These are phyloP conservation scores for Sardina pilchardus DNA, from an alignment of 2,113 vertebrate genomes.

Conservation along the genomic window DNA sequence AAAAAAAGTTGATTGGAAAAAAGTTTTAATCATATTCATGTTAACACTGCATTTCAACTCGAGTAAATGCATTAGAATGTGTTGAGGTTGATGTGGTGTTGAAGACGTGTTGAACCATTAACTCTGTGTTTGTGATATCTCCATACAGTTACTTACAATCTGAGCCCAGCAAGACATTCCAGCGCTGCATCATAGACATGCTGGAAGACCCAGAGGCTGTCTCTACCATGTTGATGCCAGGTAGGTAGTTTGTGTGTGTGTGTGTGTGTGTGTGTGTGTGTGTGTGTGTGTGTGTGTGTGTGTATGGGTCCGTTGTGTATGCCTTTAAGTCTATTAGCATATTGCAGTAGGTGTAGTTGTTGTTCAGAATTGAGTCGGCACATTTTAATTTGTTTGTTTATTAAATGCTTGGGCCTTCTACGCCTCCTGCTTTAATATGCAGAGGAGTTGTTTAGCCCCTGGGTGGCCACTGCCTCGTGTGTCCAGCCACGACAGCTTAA, in stretches of 20 bases:
- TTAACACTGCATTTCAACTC: neutral
- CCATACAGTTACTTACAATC: conserved; percentile 85
- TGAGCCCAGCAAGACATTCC: conserved; percentile 85
- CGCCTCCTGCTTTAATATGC: neutral
- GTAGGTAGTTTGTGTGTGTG: conserved; percentile 62
- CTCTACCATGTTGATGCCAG: conserved; percentile 91
- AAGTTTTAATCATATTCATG: neutral
- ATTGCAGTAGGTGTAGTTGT: neutral
- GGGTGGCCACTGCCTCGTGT: neutral
- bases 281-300: neutral
- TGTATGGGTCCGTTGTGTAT: neutral
- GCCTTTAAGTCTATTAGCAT: neutral
- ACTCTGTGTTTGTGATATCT: neutral
- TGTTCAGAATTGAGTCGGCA: neutral
- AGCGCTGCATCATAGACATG: conserved; percentile 82
- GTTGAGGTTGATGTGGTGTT: neutral
- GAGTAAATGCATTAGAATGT: too few relatives aligned
- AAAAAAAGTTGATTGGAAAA: neutral
- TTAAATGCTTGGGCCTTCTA: neutral
- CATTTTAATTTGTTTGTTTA: neutral
- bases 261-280: conserved; percentile 6
- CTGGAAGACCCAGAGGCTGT: conserved; percentile 86
- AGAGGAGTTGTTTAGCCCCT: neutral
- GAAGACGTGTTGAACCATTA: neutral
- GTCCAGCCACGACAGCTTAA: neutral